Conservation (phyloP, 92 coral and sea anemone species). For the Scolanthus callimorphus region DNA sequence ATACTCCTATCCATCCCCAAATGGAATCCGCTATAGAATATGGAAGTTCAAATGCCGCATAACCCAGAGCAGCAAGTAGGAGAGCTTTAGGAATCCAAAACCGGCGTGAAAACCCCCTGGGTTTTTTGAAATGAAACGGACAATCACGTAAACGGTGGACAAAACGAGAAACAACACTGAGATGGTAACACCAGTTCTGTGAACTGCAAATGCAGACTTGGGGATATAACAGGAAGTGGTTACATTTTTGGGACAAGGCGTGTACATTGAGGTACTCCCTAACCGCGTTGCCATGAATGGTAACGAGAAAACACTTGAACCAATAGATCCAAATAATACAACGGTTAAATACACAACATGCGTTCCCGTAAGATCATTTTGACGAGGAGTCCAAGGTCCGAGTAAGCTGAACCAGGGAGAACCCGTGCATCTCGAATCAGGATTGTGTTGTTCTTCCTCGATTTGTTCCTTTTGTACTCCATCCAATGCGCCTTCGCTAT, state of each 20-base stretch:
- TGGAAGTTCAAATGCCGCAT: slow-evolving; percentile 47
- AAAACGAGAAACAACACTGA: slow-evolving; percentile 52
- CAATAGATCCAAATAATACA: slow-evolving; percentile 9
- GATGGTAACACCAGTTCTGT: slow-evolving; percentile 38
- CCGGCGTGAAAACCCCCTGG: slow-evolving; percentile 67
- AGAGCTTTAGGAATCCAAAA: slow-evolving; percentile 79
- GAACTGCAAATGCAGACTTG: slow-evolving; percentile 30
- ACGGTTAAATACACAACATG: slow-evolving; percentile 43
- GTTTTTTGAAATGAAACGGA: slow-evolving; percentile 9
- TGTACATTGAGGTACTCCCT: slow-evolving; percentile 5
- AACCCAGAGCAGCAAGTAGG: slow-evolving; percentile 19
- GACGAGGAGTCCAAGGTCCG: slow-evolving; percentile 41
- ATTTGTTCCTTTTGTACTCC: no score
- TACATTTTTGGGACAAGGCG: not conserved
- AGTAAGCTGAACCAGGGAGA: no score
- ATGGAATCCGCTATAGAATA: slow-evolving; percentile 45
- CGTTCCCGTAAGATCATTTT: slow-evolving; percentile 35
- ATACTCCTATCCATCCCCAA: slow-evolving; percentile 60
- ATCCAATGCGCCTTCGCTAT: no score
- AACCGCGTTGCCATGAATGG: slow-evolving; percentile 14
- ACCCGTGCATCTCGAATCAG: no score
- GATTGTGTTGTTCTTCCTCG: no score
- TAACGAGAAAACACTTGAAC: slow-evolving; percentile 22
- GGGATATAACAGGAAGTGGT: slow-evolving; percentile 13
- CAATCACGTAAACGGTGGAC: slow-evolving; percentile 22